Evolutionary conservation across 2,113 vertebrate genomes (phyloP).

Genomic region (Anguilla japonica): DNA sequence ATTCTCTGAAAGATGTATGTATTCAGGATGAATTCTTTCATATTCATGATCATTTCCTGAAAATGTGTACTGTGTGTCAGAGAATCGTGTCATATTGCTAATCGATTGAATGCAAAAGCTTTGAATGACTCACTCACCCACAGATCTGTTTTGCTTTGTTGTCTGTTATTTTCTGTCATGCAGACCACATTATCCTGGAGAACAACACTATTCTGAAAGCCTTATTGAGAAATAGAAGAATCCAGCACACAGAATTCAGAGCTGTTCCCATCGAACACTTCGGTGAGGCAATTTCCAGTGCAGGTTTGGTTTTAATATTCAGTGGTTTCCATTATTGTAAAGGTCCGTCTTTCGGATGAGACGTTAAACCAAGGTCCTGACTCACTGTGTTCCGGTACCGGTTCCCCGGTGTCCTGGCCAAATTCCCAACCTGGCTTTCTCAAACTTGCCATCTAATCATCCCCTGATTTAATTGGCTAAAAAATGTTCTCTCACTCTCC

Average conservation of each 20-base stretch:
- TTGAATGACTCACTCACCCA: background rate
- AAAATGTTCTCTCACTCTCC: too few relatives aligned
- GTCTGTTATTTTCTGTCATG: background rate
- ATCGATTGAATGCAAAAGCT: background rate
- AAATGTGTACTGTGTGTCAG: background rate
- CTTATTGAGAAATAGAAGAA: constrained; percentile 69
- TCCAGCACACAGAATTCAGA: constrained; percentile 69
- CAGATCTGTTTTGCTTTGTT: background rate
- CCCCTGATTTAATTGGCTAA: too few relatives aligned
- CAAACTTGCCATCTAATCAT: too few relatives aligned
- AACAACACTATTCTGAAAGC: constrained; percentile 68
- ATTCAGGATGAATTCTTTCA: too few relatives aligned
- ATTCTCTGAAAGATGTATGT: too few relatives aligned
- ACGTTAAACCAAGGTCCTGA: too few relatives aligned
- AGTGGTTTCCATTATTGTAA: background rate
- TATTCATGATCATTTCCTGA: background rate
- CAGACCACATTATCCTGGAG: constrained; percentile 76
- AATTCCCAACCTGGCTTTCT: too few relatives aligned
- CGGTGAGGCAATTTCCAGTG: constrained; percentile 65
- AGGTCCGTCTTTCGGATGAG: background rate
- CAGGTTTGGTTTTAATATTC: background rate
- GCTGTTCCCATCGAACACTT: constrained; percentile 76
- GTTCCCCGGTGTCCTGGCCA: too few relatives aligned
- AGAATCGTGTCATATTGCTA: background rate
- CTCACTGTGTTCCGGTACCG: too few relatives aligned